Evolutionary conservation across 2,888 invertebrate genomes (phyloP).

Genomic region (Alloplasta piceator): DNA sequence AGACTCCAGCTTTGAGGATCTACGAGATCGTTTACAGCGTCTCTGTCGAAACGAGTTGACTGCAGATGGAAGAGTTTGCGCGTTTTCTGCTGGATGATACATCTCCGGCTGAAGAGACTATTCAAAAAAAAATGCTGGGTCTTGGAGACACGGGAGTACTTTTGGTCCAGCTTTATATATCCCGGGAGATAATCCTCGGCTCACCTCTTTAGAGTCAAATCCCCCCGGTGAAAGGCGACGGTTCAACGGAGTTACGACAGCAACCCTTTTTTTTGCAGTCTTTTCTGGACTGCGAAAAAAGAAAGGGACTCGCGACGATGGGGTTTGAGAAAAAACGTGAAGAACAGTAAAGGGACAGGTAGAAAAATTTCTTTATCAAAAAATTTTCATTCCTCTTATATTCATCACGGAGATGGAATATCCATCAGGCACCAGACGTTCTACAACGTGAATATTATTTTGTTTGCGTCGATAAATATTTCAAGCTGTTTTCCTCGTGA

Average conservation of each 20-base stretch:
- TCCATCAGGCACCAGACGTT: too few relatives aligned
- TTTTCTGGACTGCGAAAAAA: slow-evolving; percentile 12
- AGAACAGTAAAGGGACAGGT: slow-evolving; percentile 26
- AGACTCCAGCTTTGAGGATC: slow-evolving; percentile 7
- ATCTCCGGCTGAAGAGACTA: slow-evolving; percentile 21
- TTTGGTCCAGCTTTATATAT: neutral
- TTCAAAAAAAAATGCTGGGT: slow-evolving; percentile 27
- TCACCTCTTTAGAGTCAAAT: slow-evolving; percentile 66
- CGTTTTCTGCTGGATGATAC: slow-evolving; percentile 43
- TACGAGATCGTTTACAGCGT: slow-evolving; percentile 70
- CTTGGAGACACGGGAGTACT: slow-evolving; percentile 48
- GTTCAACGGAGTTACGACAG: slow-evolving; percentile 41
- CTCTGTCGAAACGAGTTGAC: slow-evolving; percentile 71
- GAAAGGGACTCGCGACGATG: neutral
- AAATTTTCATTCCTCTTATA: neutral
- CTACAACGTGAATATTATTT: neutral
- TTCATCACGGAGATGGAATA: neutral
- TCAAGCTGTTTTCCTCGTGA: slow-evolving; percentile 4
- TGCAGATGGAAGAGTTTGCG: slow-evolving; percentile 72
- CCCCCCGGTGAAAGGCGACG: slow-evolving; percentile 44
- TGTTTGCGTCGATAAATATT: slow-evolving; percentile 6
- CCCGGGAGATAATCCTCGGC: slow-evolving; percentile 62
- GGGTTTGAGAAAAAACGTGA: slow-evolving; percentile 7
- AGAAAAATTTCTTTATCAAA: slow-evolving; percentile 35
- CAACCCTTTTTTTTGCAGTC: slow-evolving; percentile 38